A percentile compares a stretch with the other conserved stretches of the same genome.
Evolutionary conservation across 2,797 vertebrate genomes (phyloP).

Genomic region (Myripristis jacobus): DNA sequence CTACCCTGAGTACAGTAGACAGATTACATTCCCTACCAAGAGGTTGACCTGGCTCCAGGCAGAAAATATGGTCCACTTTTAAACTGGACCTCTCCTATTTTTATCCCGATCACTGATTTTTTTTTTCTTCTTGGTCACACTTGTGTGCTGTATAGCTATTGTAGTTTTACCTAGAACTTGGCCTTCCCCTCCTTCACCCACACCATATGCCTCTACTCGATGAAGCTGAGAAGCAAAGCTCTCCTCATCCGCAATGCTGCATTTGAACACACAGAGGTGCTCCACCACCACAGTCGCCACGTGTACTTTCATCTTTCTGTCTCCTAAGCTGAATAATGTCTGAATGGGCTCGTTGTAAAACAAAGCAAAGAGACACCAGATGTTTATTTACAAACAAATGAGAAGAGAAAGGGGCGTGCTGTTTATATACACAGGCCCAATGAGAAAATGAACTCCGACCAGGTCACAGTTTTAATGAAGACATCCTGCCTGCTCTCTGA

Average conservation of each 20-base stretch:
- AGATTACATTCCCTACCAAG: constrained; percentile 35
- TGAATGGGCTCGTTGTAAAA: constrained; percentile 21
- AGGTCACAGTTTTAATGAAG: background rate
- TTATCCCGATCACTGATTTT: constrained; percentile 21
- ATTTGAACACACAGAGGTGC: constrained; percentile 64
- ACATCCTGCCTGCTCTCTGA: background rate
- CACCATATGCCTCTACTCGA: constrained; percentile 12
- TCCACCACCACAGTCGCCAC: constrained; percentile 43
- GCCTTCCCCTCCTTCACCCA: background rate
- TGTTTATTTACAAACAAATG: background rate
- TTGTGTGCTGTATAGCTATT: constrained; percentile 4
- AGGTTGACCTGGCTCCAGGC: background rate
- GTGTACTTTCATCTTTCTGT: constrained; percentile 5
- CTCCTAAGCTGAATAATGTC: background rate
- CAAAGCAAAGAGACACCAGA: background rate
- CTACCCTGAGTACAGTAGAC: constrained; percentile 28
- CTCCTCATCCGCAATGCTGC: constrained; percentile 55
- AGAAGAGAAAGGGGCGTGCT: background rate
- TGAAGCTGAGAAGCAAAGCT: background rate
- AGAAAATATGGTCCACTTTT: background rate
- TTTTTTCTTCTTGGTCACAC: constrained; percentile 2
- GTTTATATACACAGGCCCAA: constrained; percentile 5
- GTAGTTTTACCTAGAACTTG: background rate
- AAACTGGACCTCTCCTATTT: background rate
- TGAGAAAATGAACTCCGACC: constrained; percentile 4